These are phyloP conservation scores for Daboia siamensis DNA, from an alignment of 2,113 vertebrate species.

Conservation along the genomic window DNA sequence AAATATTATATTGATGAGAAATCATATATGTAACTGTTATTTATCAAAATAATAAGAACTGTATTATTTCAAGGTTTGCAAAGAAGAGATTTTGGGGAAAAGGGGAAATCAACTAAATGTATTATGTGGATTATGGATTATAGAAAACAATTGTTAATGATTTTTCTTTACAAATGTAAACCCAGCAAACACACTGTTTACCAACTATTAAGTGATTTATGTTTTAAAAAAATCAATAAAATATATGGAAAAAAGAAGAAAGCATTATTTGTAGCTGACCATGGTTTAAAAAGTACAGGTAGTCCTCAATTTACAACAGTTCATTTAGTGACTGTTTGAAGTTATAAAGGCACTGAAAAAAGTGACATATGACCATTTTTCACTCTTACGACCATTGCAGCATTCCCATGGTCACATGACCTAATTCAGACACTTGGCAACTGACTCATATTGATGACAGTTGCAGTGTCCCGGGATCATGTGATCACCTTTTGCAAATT, in stretches of 20 bases:
- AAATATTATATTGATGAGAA: no score
- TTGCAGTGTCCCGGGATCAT: background rate
- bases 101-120: no score
- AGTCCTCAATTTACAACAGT: background rate
- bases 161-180: no score
- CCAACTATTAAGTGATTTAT: no score
- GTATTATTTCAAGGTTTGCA: no score
- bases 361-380: background rate
- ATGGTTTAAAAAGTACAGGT: background rate
- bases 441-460: background rate
- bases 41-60: no score
- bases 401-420: background rate
- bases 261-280: background rate
- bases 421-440: background rate
- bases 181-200: no score
- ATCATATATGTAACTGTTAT: no score
- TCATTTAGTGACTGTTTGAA: background rate
- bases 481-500: background rate
- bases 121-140: no score
- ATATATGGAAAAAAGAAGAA: background rate
- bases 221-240: no score
- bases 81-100: no score
- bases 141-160: no score
- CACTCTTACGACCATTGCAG: background rate
- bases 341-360: background rate